Conservation (phyloP, 2,888 invertebrate species). For the Timema podura region DNA sequence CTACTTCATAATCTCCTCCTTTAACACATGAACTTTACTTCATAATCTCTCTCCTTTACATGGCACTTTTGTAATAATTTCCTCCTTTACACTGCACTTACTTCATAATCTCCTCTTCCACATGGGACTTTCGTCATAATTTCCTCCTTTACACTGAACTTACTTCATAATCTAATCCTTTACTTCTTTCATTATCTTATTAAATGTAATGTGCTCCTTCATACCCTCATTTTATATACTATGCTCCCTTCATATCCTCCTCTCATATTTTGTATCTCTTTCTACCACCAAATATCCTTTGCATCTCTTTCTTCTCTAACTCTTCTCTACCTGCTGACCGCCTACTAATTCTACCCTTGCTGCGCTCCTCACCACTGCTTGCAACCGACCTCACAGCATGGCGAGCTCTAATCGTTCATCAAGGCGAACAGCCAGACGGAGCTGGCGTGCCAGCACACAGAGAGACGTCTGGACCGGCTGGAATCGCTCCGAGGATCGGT, state of each 20-base stretch:
- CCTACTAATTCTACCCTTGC: constrained; percentile 8
- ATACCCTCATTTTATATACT: no score
- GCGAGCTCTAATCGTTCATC: constrained; percentile 85
- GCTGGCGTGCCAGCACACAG: constrained; percentile 52
- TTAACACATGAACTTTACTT: not conserved
- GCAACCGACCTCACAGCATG: constrained; percentile 46
- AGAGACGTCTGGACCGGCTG: constrained; percentile 58
- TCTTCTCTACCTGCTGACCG: not conserved
- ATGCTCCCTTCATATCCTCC: not conserved
- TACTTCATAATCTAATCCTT: no score
- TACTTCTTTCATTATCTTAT: no score
- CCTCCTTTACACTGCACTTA: no score
- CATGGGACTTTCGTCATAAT: no score
- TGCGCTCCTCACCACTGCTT: no score
- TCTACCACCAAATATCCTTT: not conserved
- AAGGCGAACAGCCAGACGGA: constrained; percentile 86
- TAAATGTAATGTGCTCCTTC: no score
- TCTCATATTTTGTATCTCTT: not conserved
- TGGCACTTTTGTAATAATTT: no score
- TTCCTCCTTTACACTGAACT: no score
- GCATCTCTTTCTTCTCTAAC: not conserved
- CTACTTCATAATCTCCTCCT: no score
- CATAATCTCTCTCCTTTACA: no score
- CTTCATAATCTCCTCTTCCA: no score
- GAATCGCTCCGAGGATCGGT: constrained; percentile 64